Conservation (phyloP, 2,888 invertebrate species). For the Drosophila setosimentum region DNA sequence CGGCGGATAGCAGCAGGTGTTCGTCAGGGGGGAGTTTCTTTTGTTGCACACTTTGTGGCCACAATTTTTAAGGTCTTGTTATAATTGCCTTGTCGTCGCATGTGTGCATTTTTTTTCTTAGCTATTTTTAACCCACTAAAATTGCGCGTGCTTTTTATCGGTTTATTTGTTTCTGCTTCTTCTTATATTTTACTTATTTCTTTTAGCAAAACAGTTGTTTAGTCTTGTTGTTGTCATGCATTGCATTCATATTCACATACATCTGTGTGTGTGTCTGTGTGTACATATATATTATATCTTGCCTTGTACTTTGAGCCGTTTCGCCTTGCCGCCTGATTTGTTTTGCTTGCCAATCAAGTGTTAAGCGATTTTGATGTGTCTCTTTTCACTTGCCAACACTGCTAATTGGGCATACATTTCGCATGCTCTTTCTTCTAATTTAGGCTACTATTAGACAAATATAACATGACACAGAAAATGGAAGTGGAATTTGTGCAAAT, state of each 20-base stretch:
- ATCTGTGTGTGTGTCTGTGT: background rate
- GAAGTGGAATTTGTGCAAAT: background rate
- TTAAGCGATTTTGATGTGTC: slow-evolving; percentile 31
- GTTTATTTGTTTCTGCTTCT: slow-evolving; percentile 12
- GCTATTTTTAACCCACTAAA: slow-evolving; percentile 44
- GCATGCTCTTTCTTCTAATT: background rate
- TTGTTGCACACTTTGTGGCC: slow-evolving; percentile 4
- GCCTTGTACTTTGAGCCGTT: slow-evolving; percentile 35
- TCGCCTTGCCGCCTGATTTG: slow-evolving; percentile 53
- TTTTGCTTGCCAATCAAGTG: slow-evolving; percentile 54
- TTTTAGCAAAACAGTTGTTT: slow-evolving; percentile 28
- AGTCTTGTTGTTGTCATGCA: slow-evolving; percentile 15
- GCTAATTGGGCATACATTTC: slow-evolving; percentile 37
- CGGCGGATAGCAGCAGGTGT: slow-evolving; percentile 11
- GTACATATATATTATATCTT: slow-evolving; percentile 15
- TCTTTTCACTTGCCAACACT: slow-evolving; percentile 15
- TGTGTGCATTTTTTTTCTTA: slow-evolving; percentile 43
- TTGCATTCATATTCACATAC: slow-evolving; percentile 14
- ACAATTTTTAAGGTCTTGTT: slow-evolving; percentile 51
- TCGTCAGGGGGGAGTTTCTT: background rate
- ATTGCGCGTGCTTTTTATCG: slow-evolving; percentile 30
- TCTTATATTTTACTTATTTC: slow-evolving; percentile 1
- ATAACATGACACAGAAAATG: background rate
- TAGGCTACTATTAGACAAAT: background rate
- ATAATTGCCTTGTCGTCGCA: slow-evolving; percentile 36